Evolutionary conservation across 2,113 vertebrate species (phyloP).

Genomic region (Sebastes schlegelii): DNA sequence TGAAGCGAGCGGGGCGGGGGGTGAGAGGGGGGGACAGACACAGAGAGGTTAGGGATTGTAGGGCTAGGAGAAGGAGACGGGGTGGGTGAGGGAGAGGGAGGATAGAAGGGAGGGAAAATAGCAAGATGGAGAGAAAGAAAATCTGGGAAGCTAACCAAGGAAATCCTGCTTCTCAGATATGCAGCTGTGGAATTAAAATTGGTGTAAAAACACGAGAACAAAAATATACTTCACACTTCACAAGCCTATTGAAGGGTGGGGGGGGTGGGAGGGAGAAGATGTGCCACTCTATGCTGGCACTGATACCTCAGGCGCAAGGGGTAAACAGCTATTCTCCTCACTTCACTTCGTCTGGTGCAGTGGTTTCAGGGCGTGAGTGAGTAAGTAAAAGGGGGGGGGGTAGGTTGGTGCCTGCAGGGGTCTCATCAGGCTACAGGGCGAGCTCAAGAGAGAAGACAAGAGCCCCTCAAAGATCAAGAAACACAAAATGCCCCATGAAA

Average conservation of each 20-base stretch:
- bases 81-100: conserved; percentile 72
- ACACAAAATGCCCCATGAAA: conserved; percentile 74
- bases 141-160: conserved; percentile 86
- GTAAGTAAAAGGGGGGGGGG: conserved; percentile 16
- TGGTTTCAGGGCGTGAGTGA: conserved; percentile 56
- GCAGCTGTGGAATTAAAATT: conserved; percentile 87
- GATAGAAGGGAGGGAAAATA: conserved; percentile 72
- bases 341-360: conserved; percentile 67
- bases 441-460: conserved; percentile 75
- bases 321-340: conserved; percentile 78
- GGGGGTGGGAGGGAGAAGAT: conserved; percentile 42
- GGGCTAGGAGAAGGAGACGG: conserved; percentile 72
- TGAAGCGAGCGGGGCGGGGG: conserved; percentile 10
- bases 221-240: conserved; percentile 84
- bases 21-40: conserved; percentile 54
- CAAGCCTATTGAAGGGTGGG: conserved; percentile 80
- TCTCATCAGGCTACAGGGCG: conserved; percentile 76
- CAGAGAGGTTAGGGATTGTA: conserved; percentile 81
- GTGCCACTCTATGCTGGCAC: conserved; percentile 73
- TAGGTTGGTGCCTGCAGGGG: conserved; percentile 66
- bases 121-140: conserved; percentile 75
- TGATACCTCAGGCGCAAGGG: conserved; percentile 75
- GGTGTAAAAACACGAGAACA: conserved; percentile 82
- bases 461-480: conserved; percentile 63
- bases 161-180: conserved; percentile 88